Percentiles rank a stretch among this genome's conserved stretches.
phyloP scores from a whole-genome alignment of 2,113 vertebrate species.

The Scomber scombrus region DNA sequence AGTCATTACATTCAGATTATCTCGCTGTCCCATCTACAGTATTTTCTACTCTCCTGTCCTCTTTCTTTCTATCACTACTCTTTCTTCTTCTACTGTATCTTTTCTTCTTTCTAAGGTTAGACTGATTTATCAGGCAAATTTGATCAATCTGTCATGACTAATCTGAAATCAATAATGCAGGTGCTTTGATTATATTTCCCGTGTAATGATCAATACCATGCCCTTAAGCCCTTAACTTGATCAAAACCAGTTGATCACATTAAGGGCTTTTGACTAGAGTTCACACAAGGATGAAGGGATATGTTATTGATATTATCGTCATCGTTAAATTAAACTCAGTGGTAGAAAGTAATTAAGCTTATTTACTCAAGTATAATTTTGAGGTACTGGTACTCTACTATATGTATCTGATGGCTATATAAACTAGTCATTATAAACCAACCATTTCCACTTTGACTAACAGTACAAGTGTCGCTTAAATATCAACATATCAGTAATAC shows the following conservation, averaged over 20 bases:
- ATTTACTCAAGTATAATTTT: not conserved
- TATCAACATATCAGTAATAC: no score
- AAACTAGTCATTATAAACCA: no score
- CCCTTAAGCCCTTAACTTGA: slow-evolving; percentile 7
- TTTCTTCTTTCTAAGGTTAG: slow-evolving; percentile 6
- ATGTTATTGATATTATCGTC: not conserved
- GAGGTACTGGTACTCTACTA: no score
- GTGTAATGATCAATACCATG: slow-evolving; percentile 10
- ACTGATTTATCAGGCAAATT: slow-evolving; percentile 25
- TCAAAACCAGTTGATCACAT: not conserved
- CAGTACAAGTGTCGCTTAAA: no score
- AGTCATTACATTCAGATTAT: slow-evolving; percentile 7
- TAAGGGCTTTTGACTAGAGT: not conserved
- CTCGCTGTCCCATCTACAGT: slow-evolving; percentile 21
- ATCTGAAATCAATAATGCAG: slow-evolving; percentile 6
- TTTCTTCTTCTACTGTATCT: not conserved
- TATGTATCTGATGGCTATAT: no score
- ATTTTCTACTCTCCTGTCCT: slow-evolving; percentile 26
- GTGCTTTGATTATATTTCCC: slow-evolving; percentile 4
- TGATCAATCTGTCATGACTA: not conserved
- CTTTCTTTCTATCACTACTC: slow-evolving; percentile 1
- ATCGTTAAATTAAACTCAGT: not conserved
- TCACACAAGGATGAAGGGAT: not conserved
- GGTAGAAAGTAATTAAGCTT: not conserved
- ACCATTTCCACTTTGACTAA: no score